Evolutionary conservation across 1,140 invertebrate genomes (phyloP).

Genomic region (Macrotrachela quadricornifera): DNA sequence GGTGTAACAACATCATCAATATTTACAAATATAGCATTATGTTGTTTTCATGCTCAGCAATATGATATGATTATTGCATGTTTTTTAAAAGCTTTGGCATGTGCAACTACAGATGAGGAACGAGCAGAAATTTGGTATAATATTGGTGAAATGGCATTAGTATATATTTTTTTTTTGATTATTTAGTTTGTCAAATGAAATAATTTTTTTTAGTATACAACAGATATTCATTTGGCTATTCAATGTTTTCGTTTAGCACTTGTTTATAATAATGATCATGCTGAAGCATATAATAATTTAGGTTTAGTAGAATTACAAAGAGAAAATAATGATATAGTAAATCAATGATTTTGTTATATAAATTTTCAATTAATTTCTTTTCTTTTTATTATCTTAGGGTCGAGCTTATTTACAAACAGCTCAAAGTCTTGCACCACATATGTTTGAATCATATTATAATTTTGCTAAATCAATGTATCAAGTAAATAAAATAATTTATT

Average conservation of each 20-base stretch:
- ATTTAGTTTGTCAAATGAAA: conserved; percentile 11
- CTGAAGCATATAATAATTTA: conserved; percentile 72
- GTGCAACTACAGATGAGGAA: conserved; percentile 37
- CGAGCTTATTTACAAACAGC: conserved; percentile 45
- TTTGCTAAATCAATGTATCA: conserved; percentile 43
- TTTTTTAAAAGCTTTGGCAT: conserved; percentile 67
- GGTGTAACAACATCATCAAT: conserved; percentile 76
- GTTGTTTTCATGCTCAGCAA: conserved; percentile 88
- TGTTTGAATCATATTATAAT: conserved; percentile 56
- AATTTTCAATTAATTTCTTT: too few relatives aligned
- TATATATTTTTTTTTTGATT: conserved; percentile 33
- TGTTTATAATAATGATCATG: conserved; percentile 58
- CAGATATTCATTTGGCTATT: conserved; percentile 57
- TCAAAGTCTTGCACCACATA: conserved; percentile 39
- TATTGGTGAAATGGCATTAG: conserved; percentile 70
- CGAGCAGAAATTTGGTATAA: conserved; percentile 61
- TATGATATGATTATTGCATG: conserved; percentile 80
- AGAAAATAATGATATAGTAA: conserved; percentile 35
- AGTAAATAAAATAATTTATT: conserved; percentile 31
- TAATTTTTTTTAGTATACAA: conserved; percentile 7
- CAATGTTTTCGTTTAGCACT: conserved; percentile 70
- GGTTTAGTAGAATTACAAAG: conserved; percentile 53
- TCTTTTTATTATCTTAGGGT: conserved; percentile 28
- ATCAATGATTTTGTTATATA: conserved; percentile 1
- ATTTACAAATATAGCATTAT: conserved; percentile 82